Evolutionary conservation across 2,888 invertebrate species (phyloP), one percentile per base, ranked within the genome.

Genomic region (Heliconius hortense): DNA sequence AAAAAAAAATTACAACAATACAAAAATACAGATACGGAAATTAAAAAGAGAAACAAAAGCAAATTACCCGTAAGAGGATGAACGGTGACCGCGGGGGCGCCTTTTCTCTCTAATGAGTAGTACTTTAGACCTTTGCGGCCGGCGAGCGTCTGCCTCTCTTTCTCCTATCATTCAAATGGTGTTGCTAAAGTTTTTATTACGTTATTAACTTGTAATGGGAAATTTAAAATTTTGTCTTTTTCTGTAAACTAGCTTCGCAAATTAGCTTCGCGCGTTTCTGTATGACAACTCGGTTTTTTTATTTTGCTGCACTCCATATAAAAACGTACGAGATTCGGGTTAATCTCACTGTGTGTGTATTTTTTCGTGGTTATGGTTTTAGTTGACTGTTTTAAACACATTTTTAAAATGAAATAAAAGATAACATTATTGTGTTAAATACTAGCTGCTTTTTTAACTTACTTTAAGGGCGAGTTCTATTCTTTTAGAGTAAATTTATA

Each of bases 41-140:
- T 91, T 90, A 90, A 90, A 90, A 88, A 84, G 82, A 85, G 85
- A 86, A 90, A 90, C 89, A 91, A 90, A 88, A 86, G 88, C 85
- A 87, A 90, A 90, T 90, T 89, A 85, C 82, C 87, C 86, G 88
- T 88, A 86, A 88, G 84, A 85, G 84, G 84, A 85, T 84, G 85
- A 84, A 82, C 81, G 80, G 77, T 78, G 82, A 81, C 84, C 84
- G 81, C 85, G 82, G 78, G 78, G 81, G 82, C 77, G 84, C 83
- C 85, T 87, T 85, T 90, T 88, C 81, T 78, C 83, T 84, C 81
- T 89, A 88, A 89, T 86, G 86, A 87, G 83, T 81, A 86, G 82
- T 82, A 83, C 84, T 86, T 87, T 82, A 83, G 68, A 64, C 66
- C 66, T 60, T 66, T 73, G 70, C 69, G 76, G 73, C 72, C 62